Conservation (phyloP, 2,797 vertebrate genomes). For the Hipposideros larvatus region DNA sequence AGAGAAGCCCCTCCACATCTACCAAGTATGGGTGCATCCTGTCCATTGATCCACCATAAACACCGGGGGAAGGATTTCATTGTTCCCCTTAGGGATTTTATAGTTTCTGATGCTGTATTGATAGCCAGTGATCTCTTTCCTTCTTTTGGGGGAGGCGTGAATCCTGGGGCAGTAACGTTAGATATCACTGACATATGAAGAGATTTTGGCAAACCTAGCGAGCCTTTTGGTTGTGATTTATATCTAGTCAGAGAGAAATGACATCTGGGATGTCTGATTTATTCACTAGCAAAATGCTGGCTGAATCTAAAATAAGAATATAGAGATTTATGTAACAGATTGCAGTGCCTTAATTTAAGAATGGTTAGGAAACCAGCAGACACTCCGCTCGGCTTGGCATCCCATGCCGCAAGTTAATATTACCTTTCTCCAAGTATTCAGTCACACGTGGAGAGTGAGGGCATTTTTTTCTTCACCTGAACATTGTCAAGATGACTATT, state of each 20-base stretch:
- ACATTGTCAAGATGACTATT: conserved; percentile 67
- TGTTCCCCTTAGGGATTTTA: background rate
- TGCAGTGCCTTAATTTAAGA: conserved; percentile 82
- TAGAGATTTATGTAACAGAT: conserved; percentile 84
- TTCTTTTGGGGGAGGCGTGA: background rate
- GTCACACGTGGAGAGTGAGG: conserved; percentile 59
- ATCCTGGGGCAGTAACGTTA: conserved; percentile 57
- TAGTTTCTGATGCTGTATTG: conserved; percentile 31
- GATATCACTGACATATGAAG: conserved; percentile 78
- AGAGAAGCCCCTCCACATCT: background rate
- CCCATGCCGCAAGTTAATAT: conserved; percentile 64
- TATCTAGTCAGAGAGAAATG: conserved; percentile 81
- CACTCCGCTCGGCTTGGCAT: conserved; percentile 60
- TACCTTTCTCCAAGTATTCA: conserved; percentile 65
- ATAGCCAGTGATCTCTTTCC: conserved; percentile 44
- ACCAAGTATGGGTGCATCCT: background rate
- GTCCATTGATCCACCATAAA: background rate
- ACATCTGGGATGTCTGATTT: conserved; percentile 83
- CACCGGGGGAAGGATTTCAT: background rate
- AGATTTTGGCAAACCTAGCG: conserved; percentile 77
- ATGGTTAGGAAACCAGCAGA: conserved; percentile 79
- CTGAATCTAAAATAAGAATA: conserved; percentile 84
- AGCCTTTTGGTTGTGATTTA: conserved; percentile 82
- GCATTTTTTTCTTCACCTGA: conserved; percentile 69
- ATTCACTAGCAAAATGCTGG: conserved; percentile 83